These are phyloP conservation scores for Sturmia bella DNA, from an alignment of 2,888 invertebrate genomes.

Conservation along the genomic window DNA sequence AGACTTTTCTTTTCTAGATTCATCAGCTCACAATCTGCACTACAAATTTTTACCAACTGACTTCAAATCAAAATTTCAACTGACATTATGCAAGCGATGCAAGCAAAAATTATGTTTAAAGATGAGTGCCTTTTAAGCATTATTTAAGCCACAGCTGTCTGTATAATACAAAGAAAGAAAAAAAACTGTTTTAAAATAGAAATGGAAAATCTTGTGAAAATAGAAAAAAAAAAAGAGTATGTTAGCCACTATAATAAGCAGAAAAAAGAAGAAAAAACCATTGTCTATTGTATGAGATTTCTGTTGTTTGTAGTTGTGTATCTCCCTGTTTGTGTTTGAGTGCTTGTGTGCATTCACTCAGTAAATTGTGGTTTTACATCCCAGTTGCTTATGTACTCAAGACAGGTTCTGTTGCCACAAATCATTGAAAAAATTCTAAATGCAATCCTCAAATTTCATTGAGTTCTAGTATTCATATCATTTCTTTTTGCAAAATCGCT, in stretches of 20 bases:
- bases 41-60: slow-evolving; percentile 60
- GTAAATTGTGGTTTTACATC: slow-evolving; percentile 60
- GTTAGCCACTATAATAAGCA: slow-evolving; percentile 61
- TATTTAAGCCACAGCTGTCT: slow-evolving; percentile 49
- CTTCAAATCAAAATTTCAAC: slow-evolving; percentile 66
- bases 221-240: slow-evolving; percentile 31
- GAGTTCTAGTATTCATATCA: too few relatives aligned
- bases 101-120: slow-evolving; percentile 56
- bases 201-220: slow-evolving; percentile 10
- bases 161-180: slow-evolving; percentile 10
- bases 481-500: too few relatives aligned
- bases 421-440: too few relatives aligned
- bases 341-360: slow-evolving; percentile 46
- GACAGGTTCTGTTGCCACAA: too few relatives aligned
- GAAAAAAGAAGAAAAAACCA: slow-evolving; percentile 32
- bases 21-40: slow-evolving; percentile 34
- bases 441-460: too few relatives aligned
- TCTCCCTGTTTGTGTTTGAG: slow-evolving; percentile 30
- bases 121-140: slow-evolving; percentile 43
- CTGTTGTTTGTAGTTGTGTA: slow-evolving; percentile 36
- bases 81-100: slow-evolving; percentile 58
- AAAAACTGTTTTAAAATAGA: slow-evolving; percentile 17
- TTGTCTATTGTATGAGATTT: slow-evolving; percentile 52
- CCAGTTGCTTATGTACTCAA: too few relatives aligned
- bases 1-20: slow-evolving; percentile 18